Evolutionary conservation across 2,113 vertebrate genomes (phyloP), one percentile per base, ranked within the genome.

Genomic region (Xyrauchen texanus): DNA sequence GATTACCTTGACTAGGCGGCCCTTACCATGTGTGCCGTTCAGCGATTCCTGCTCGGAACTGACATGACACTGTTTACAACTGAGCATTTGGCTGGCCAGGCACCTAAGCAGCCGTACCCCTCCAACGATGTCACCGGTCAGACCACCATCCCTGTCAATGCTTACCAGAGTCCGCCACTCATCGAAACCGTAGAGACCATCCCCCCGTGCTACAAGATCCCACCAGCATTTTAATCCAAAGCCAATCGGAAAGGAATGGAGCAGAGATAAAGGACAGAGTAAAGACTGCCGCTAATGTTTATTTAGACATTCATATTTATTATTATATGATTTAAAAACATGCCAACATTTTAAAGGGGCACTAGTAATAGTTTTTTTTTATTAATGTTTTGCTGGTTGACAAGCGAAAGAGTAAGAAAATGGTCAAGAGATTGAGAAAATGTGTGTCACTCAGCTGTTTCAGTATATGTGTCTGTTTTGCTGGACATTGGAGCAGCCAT

Each of bases 141-240:
- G 13, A 88, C 88, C 51, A 92, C 91, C 65, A 90, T 96, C 52
- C 95, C 98, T 70, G 95, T 91, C 90, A 93, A 97, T 76, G 94
- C 95, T 88, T 98, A 98, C 87, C 96, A 98, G 89, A 97, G 95
- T 80, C 96, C 97, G 0, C 95, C 96, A 1, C 97, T 98, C 92
- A 95, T 93, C 34, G 95, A 98, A 85, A 97, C 94, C 78, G 87
- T 95, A 85, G 96, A 96, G 81, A 87, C 95, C 86, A 94, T 92
- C 86, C 94, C 95, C 53, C 97, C 93, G 89, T 95, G 92, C 79
- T 98, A 95, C 92, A 97, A 94, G 91, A 94, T 95, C 91, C 95
- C 91, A 76, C 96, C 76, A 86, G 96, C 92, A 64, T 92, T 93
- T 86, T 98, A 95, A 92, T 70, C 57, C 10, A 16, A 53, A 62